Conservation (phyloP, 2,797 vertebrate species). For the Salarias fasciatus region DNA sequence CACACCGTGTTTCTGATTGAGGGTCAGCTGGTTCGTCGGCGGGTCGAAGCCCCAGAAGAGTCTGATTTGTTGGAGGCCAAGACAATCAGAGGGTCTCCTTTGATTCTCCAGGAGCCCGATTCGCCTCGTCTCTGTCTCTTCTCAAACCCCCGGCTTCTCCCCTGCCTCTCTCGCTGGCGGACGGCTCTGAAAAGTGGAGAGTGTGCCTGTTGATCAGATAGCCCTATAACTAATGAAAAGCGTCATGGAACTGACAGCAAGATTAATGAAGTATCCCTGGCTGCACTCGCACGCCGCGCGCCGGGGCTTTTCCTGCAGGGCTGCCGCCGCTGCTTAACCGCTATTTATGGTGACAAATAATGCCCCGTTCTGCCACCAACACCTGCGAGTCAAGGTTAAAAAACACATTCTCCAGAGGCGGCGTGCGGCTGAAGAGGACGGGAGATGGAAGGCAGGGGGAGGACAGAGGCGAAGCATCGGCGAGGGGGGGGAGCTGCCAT, state of each 20-base stretch:
- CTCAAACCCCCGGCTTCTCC: slow-evolving; percentile 26
- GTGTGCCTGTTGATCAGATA: slow-evolving; percentile 90
- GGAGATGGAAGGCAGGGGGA: slow-evolving; percentile 13
- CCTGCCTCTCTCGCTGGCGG: slow-evolving; percentile 6
- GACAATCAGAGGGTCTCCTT: slow-evolving; percentile 34
- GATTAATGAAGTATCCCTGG: slow-evolving; percentile 95
- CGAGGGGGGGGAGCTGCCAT: slow-evolving; percentile 47
- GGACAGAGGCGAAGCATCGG: slow-evolving; percentile 11
- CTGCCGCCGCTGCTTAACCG: slow-evolving; percentile 83
- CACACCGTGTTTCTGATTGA: slow-evolving; percentile 34
- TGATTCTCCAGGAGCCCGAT: slow-evolving; percentile 14
- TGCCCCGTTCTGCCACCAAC: slow-evolving; percentile 86
- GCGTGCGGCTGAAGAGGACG: slow-evolving; percentile 40
- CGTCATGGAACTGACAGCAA: slow-evolving; percentile 93
- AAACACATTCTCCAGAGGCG: slow-evolving; percentile 83
- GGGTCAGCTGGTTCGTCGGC: neutral
- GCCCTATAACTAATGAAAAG: slow-evolving; percentile 94
- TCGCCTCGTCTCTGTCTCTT: slow-evolving; percentile 10
- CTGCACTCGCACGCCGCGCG: slow-evolving; percentile 76
- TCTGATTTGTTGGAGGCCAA: slow-evolving; percentile 28
- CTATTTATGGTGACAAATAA: slow-evolving; percentile 96
- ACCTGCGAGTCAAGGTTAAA: slow-evolving; percentile 94
- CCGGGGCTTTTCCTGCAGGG: slow-evolving; percentile 83
- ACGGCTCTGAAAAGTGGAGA: slow-evolving; percentile 73
- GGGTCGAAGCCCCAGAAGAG: slow-evolving; percentile 12